Conservation (phyloP, 2,888 invertebrate species). For the Parthenolecanium corni region DNA sequence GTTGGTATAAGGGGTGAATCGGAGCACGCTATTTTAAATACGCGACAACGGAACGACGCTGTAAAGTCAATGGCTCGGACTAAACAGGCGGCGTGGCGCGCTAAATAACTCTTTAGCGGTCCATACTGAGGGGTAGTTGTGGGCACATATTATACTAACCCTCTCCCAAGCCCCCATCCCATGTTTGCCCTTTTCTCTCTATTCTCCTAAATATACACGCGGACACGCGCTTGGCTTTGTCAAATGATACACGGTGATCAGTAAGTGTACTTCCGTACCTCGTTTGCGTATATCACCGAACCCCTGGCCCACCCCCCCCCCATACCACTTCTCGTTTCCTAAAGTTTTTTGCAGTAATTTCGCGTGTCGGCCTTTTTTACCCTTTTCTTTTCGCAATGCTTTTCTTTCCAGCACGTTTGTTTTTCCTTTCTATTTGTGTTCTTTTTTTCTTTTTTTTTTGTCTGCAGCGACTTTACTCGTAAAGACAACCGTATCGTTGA, state of each 20-base stretch:
- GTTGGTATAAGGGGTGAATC: slow-evolving; percentile 6
- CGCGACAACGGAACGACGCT: slow-evolving; percentile 23
- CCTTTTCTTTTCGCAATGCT: too few relatives aligned
- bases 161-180: slow-evolving; percentile 1
- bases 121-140: slow-evolving; percentile 20
- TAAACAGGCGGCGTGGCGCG: slow-evolving; percentile 23
- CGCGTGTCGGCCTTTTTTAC: background rate
- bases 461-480: too few relatives aligned
- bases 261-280: background rate
- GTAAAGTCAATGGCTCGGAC: slow-evolving; percentile 27
- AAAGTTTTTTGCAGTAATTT: background rate
- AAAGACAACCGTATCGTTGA: too few relatives aligned
- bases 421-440: background rate
- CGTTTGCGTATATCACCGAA: too few relatives aligned
- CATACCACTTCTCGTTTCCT: background rate
- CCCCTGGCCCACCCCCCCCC: too few relatives aligned
- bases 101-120: slow-evolving; percentile 27
- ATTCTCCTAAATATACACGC: background rate
- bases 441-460: background rate
- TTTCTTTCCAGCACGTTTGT: too few relatives aligned
- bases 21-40: slow-evolving; percentile 24
- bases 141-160: slow-evolving; percentile 16
- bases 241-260: background rate
- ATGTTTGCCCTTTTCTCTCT: background rate
- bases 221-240: background rate